phyloP scores from a whole-genome alignment of 2,797 vertebrate species.

The Myotis vivesi region DNA sequence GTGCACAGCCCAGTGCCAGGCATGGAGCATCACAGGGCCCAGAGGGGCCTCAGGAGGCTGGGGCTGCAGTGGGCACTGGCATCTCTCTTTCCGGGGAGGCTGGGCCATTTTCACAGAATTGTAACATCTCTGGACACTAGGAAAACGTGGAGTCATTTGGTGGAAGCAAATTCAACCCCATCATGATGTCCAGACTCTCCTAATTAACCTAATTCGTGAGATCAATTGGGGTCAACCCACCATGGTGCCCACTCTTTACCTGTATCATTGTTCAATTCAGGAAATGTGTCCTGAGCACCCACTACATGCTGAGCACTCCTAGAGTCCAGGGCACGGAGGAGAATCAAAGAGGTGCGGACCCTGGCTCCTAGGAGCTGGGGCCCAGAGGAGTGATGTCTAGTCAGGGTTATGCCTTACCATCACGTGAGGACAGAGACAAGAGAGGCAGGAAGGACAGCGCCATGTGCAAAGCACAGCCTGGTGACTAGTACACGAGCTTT shows the following conservation, averaged over 20 bases:
- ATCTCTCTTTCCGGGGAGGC: background rate
- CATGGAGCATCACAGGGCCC: background rate
- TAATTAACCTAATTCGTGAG: background rate
- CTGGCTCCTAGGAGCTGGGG: background rate
- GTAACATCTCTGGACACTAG: background rate
- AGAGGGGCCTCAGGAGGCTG: background rate
- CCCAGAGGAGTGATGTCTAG: background rate
- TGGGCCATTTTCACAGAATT: background rate
- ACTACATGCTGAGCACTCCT: background rate
- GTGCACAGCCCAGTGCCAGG: background rate
- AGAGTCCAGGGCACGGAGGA: background rate
- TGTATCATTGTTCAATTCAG: background rate
- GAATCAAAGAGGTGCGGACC: background rate
- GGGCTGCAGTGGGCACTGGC: background rate
- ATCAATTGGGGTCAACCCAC: background rate
- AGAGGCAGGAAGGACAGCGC: background rate
- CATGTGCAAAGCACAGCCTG: fast-evolving
- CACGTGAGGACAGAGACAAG: background rate
- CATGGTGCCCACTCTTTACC: background rate
- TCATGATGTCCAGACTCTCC: background rate
- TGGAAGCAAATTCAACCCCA: background rate
- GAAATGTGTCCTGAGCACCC: background rate
- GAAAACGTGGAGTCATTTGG: background rate
- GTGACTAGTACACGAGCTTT: background rate
- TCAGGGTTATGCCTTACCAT: background rate